Base-by-base conservation (phyloP, 2,113 vertebrate species). In the Melanotaenia duboulayi region DNA sequence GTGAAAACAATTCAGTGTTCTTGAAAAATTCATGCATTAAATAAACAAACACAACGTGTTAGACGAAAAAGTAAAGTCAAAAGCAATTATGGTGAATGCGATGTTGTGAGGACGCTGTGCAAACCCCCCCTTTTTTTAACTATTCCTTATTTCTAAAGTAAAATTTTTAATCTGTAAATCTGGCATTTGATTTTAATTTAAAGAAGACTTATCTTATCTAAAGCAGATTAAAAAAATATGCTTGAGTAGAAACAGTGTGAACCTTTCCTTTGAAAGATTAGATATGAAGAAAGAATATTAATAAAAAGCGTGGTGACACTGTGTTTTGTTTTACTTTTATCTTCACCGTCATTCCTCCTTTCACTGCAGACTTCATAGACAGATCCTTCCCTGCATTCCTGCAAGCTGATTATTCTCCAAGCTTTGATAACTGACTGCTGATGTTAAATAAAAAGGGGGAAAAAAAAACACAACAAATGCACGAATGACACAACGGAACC, bases 391-490 rank as follows among this genome's bases (percentile, higher is more conserved):
- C 67, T 61, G 70, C 65, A 82, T 83, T 88, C 79, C 58, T 71
- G 54, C 65, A 83, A 78, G 65, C 78, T 82, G 80, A 90, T 87
- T 85, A 89, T 77, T 78, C 82, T 80, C 64, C 48, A 48, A 78
- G 81, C 85, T 88, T 86, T 90, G 83, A 91, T 89, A 86, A 90
- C 82, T 78, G 82, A 77, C 76, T 82, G 71, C 51, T 17, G 44
- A 73, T 68, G 65, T 78, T 65, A 68, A 79, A 85, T 35, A 81
- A 11, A 28, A 74, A n/a, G 52, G n/a, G n/a, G n/a, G n/a, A n/a
- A 57, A 61, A 71, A 76, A 71, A 76, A n/a, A 61, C 40, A 3
- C 2, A 6, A 3, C 2, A 6, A 12, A 44, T 66, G 49, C 63
- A 71, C 73, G 48, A 67, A 80, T 40, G 11, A 63, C 82, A 73